Evolutionary conservation across 2,113 vertebrate species (phyloP).

Genomic region (Gulo gulo): DNA sequence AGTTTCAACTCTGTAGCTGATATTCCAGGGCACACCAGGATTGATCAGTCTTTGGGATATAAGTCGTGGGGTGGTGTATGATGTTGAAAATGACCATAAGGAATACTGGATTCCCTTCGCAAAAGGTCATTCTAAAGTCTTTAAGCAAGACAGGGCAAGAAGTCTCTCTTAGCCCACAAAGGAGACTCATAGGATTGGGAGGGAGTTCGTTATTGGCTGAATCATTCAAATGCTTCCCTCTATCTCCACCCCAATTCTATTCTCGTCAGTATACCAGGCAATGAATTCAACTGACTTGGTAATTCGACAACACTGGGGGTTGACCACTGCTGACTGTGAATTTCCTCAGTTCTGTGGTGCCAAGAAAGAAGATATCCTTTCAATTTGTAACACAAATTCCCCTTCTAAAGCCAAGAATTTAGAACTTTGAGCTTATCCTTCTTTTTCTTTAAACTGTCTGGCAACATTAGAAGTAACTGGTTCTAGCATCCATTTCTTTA

Average conservation of each 20-base stretch:
- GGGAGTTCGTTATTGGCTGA: neutral
- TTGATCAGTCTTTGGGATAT: neutral
- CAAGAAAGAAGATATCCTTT: neutral
- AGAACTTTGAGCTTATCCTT: neutral
- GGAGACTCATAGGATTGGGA: neutral
- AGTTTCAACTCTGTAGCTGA: neutral
- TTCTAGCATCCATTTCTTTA: neutral
- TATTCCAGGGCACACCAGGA: neutral
- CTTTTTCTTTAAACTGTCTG: neutral
- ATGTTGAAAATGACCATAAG: neutral
- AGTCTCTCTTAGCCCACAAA: neutral
- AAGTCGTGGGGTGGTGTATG: neutral
- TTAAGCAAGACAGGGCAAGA: neutral
- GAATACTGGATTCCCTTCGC: neutral
- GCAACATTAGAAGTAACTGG: neutral
- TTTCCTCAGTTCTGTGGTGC: neutral
- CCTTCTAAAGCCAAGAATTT: neutral
- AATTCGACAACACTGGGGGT: neutral
- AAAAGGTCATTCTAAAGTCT: neutral
- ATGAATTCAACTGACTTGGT: neutral
- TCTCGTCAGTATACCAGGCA: neutral
- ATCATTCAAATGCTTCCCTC: neutral
- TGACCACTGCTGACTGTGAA: neutral
- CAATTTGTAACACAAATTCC: neutral
- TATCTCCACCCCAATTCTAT: neutral